A percentile compares a stretch with the other conserved stretches of the same genome.
These are phyloP conservation scores for Podiceps cristatus DNA, from an alignment of 2,113 vertebrate species.

Conservation along the genomic window DNA sequence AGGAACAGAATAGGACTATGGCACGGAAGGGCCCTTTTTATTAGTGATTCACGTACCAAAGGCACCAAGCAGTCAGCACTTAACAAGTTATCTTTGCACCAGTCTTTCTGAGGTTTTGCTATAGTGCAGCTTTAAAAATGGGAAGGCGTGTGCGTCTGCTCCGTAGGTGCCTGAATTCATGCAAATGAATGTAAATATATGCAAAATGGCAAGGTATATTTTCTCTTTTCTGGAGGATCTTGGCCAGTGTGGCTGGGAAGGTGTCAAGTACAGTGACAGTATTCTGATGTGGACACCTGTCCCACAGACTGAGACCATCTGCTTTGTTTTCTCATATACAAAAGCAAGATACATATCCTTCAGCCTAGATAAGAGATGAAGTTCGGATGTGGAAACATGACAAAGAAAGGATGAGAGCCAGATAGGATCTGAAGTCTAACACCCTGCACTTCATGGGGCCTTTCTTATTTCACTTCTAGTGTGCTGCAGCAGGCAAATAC, in stretches of 20 bases:
- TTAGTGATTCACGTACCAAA: not conserved
- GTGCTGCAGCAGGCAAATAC: not conserved
- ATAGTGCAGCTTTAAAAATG: not conserved
- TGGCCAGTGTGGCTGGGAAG: slow-evolving; percentile 49
- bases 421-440: not conserved
- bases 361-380: not conserved
- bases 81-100: not conserved
- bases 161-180: not conserved
- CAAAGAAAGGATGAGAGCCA: not conserved
- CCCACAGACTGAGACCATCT: slow-evolving; percentile 68
- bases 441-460: not conserved
- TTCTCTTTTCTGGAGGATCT: slow-evolving; percentile 35
- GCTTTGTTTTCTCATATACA: slow-evolving; percentile 24
- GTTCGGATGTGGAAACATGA: not conserved
- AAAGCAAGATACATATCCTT: not conserved
- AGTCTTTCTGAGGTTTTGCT: not conserved
- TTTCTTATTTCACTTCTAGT: not conserved
- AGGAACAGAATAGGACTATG: not conserved
- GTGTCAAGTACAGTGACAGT: slow-evolving; percentile 52
- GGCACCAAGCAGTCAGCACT: not conserved
- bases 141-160: slow-evolving; percentile 11
- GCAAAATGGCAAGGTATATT: slow-evolving; percentile 38
- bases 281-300: slow-evolving; percentile 69
- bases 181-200: slow-evolving; percentile 65
- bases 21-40: not conserved